phyloP scores from a whole-genome alignment of 2,888 invertebrate genomes.

The Aphodius sticticus region DNA sequence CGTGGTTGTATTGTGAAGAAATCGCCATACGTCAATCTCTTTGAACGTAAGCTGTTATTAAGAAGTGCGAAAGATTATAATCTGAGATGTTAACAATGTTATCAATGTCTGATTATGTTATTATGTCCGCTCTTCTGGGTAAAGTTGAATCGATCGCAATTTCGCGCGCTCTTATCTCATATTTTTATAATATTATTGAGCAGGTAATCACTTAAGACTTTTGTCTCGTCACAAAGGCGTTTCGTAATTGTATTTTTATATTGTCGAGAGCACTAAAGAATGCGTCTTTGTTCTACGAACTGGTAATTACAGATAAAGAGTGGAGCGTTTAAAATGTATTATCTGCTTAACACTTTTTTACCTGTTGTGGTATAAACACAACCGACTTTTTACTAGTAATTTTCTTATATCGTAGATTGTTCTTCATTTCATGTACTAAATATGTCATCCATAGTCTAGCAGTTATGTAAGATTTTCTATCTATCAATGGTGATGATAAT shows the following conservation, averaged over 20 bases:
- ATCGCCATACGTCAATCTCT: neutral
- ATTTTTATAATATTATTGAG: conserved; percentile 30
- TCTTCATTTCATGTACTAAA: too few species aligned
- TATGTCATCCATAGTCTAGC: too few species aligned
- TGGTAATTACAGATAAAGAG: conserved; percentile 4
- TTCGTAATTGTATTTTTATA: conserved; percentile 33
- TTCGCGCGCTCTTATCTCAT: conserved; percentile 31
- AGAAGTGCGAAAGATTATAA: neutral
- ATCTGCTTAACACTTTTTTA: neutral
- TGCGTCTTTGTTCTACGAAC: neutral
- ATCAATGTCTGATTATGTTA: neutral
- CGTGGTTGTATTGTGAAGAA: neutral
- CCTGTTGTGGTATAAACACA: neutral
- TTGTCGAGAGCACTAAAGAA: neutral
- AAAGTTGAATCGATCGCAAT: conserved; percentile 35
- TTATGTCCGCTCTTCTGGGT: neutral
- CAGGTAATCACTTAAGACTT: conserved; percentile 36
- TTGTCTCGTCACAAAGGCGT: conserved; percentile 32
- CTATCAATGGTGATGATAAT: too few species aligned
- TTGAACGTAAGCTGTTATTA: neutral
- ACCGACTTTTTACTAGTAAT: neutral
- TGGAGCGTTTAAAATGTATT: neutral
- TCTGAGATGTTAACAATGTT: neutral
- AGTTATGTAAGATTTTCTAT: too few species aligned
- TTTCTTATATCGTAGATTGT: neutral